A percentile compares a stretch with the other conserved stretches of the same genome.
phyloP scores from a whole-genome alignment of 2,113 vertebrate genomes.

The Alouatta palliata region DNA sequence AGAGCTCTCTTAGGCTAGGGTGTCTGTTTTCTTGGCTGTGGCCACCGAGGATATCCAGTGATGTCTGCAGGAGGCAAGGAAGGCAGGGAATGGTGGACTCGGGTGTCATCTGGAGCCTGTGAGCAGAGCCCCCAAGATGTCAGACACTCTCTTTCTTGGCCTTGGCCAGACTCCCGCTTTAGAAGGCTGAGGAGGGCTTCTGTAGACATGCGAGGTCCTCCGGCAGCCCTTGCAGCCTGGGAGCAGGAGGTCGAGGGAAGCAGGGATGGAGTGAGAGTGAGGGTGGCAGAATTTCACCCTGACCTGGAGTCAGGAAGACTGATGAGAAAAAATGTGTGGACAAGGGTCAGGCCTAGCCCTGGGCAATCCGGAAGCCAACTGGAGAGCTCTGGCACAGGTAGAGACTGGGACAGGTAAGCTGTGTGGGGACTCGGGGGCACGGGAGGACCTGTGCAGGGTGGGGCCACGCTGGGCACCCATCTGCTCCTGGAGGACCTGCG shows the following conservation, averaged over 20 bases:
- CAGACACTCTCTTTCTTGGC: neutral
- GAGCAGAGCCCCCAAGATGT: neutral
- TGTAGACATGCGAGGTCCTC: neutral
- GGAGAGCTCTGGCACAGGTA: neutral
- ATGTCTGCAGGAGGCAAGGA: neutral
- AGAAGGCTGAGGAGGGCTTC: neutral
- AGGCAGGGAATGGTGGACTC: neutral
- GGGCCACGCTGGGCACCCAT: no score
- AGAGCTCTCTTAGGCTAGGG: neutral
- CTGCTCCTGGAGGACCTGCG: no score
- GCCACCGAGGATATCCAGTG: neutral
- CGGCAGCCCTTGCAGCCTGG: neutral
- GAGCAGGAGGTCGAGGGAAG: neutral
- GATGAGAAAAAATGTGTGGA: neutral
- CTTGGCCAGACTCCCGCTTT: neutral
- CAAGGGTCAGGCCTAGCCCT: neutral
- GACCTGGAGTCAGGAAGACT: neutral
- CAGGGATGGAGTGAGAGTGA: neutral
- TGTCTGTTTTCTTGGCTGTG: neutral
- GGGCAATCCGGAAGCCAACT: neutral
- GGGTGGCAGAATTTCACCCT: neutral
- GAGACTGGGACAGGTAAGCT: neutral
- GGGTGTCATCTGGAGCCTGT: neutral
- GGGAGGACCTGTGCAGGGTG: rapidly evolving
- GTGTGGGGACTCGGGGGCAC: neutral